A percentile compares a stretch with the other conserved stretches of the same genome.
phyloP scores from a whole-genome alignment of 2,113 vertebrate genomes.

The Empidonax alnorum region DNA sequence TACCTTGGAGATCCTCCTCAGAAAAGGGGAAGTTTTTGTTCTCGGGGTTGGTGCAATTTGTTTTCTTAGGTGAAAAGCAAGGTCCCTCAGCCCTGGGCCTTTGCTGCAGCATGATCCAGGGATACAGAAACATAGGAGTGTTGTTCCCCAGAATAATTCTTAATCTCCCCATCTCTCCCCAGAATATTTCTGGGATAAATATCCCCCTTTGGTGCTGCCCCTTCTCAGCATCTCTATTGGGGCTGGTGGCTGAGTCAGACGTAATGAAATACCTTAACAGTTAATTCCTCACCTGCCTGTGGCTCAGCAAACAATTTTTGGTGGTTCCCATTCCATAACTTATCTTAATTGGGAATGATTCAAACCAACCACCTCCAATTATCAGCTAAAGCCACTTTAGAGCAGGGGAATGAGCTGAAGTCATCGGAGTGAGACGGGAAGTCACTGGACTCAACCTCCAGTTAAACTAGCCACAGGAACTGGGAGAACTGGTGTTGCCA shows the following conservation, averaged over 20 bases:
- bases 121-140: not conserved
- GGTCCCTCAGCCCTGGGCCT: not conserved
- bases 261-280: not conserved
- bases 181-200: not conserved
- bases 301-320: not conserved
- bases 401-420: not conserved
- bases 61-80: not conserved
- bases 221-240: not conserved
- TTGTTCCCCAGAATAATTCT: not conserved
- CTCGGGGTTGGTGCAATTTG: not conserved
- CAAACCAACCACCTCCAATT: not conserved
- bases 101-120: not conserved
- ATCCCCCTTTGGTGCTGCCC: not conserved
- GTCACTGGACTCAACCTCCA: not conserved
- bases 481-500: not conserved
- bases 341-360: slow-evolving; percentile 15
- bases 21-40: not conserved
- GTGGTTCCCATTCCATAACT: not conserved
- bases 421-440: not conserved
- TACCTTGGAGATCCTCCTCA: not conserved
- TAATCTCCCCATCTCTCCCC: not conserved
- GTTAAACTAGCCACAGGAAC: not conserved
- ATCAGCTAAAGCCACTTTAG: not conserved
- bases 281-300: not conserved
- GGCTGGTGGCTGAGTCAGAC: not conserved